Conservation (phyloP, 2,113 vertebrate genomes). For the Alces alces region DNA sequence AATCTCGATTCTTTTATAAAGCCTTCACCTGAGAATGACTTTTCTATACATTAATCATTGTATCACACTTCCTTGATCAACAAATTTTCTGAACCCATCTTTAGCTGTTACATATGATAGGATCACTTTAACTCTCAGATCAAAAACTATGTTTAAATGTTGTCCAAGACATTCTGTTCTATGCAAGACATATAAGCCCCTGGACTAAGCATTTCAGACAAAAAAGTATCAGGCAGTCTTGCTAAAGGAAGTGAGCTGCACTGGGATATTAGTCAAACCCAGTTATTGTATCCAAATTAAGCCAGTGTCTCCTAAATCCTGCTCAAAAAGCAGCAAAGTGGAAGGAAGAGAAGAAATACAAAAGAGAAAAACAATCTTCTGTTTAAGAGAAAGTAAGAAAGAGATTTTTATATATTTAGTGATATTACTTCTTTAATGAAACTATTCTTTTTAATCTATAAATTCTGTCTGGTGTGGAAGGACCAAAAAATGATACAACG, state of each 20-base stretch:
- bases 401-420: not conserved
- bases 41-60: conserved; percentile 29
- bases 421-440: not conserved
- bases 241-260: conserved; percentile 40
- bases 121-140: conserved; percentile 2
- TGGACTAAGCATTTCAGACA: not conserved
- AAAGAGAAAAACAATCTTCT: not conserved
- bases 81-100: conserved; percentile 11
- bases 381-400: not conserved
- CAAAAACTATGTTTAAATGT: conserved; percentile 34
- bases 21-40: not conserved
- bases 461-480: conserved; percentile 25
- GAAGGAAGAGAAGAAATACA: conserved; percentile 27
- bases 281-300: conserved; percentile 44
- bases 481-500: not conserved
- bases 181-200: conserved; percentile 3
- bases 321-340: not conserved
- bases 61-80: not conserved
- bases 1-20: conserved; percentile 40
- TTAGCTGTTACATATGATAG: conserved; percentile 29
- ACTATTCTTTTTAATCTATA: conserved; percentile 12
- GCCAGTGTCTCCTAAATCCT: not conserved
- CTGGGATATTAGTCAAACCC: conserved; percentile 55
- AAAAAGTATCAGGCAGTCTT: conserved; percentile 17
- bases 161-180: conserved; percentile 46